Evolutionary conservation across 2,797 vertebrate species (phyloP).

Genomic region (Falco cherrug): DNA sequence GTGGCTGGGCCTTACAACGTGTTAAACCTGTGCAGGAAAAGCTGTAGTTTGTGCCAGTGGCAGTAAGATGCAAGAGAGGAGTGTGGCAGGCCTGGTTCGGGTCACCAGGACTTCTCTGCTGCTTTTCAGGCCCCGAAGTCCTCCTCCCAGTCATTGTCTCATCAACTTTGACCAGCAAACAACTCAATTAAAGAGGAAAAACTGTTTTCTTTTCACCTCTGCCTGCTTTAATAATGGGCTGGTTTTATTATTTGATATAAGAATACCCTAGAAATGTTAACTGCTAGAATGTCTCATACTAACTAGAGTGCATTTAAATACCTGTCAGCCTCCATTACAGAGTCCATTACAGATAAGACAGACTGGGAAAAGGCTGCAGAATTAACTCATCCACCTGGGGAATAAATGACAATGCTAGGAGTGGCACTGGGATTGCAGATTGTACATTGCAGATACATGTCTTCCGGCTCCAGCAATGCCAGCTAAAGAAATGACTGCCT

Average conservation of each 20-base stretch:
- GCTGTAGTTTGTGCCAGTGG: background rate
- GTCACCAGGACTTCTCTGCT: background rate
- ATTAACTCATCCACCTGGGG: background rate
- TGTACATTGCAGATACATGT: background rate
- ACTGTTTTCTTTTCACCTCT: background rate
- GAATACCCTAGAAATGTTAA: background rate
- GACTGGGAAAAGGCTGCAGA: background rate
- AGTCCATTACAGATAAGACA: background rate
- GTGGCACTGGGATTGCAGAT: background rate
- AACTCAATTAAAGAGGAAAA: background rate
- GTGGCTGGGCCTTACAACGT: background rate
- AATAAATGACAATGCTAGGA: background rate
- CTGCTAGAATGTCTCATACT: background rate
- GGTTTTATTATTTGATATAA: background rate
- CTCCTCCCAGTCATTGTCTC: background rate
- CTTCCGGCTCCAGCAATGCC: background rate
- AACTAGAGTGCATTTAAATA: background rate
- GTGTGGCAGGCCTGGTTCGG: background rate
- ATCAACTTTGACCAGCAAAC: background rate
- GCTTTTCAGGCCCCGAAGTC: background rate
- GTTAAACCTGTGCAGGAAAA: background rate
- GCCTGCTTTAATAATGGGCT: background rate
- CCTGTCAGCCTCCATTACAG: background rate
- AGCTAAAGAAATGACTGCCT: background rate
- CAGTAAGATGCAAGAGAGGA: background rate